Conservation (phyloP, 2,797 vertebrate genomes). For the Pygocentrus nattereri region DNA sequence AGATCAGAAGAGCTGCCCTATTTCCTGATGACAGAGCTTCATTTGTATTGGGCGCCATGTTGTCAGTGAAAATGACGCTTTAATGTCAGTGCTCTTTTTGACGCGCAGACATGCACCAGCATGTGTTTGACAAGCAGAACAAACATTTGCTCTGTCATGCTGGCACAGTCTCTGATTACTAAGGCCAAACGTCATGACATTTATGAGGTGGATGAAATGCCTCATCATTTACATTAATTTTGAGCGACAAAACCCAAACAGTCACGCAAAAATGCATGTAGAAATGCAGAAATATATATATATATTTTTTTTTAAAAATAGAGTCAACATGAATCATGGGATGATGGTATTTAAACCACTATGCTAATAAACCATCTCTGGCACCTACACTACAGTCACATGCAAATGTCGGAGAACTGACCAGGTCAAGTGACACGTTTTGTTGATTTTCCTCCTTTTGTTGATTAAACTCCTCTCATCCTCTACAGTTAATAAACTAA, state of each 20-base stretch:
- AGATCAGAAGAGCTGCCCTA: not conserved
- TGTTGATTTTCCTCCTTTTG: too few relatives aligned
- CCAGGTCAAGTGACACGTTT: too few relatives aligned
- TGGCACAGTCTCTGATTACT: conserved; percentile 16
- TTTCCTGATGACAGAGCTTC: not conserved
- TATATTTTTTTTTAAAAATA: too few relatives aligned
- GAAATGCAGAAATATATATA: conserved; percentile 10
- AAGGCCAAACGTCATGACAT: conserved; percentile 32
- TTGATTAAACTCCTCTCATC: too few relatives aligned
- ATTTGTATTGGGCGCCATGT: not conserved
- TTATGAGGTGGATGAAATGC: conserved; percentile 35
- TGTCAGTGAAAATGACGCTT: conserved; percentile 2
- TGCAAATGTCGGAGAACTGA: too few relatives aligned
- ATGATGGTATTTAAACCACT: not conserved
- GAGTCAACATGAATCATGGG: not conserved
- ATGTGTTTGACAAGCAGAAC: conserved; percentile 24
- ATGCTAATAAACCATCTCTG: not conserved
- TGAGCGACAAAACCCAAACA: conserved; percentile 26
- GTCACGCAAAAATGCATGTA: conserved; percentile 10
- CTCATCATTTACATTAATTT: not conserved
- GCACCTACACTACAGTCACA: not conserved
- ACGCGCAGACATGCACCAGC: not conserved
- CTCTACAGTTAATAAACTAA: too few relatives aligned
- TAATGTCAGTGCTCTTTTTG: conserved; percentile 16
- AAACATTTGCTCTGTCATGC: conserved; percentile 27